Percentiles rank a stretch among this genome's conserved stretches.
Conservation (phyloP, 1,140 invertebrate genomes). For the Coptotermes formosanus region DNA sequence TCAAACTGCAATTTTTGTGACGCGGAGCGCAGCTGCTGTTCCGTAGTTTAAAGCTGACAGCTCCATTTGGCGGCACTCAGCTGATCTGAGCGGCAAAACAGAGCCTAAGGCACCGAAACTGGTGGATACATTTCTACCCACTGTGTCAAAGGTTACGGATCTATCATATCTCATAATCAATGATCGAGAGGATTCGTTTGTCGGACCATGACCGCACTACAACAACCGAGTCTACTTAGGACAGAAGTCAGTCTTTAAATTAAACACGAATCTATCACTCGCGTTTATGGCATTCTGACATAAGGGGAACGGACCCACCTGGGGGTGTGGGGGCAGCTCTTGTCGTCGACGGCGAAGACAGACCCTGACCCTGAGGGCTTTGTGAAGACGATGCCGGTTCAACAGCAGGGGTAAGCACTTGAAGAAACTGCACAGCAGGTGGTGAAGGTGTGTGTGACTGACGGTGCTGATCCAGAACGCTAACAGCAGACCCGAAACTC, state of each 20-base stretch:
- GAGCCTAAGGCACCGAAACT: not conserved
- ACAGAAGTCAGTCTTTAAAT: too few species aligned
- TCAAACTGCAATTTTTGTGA: not conserved
- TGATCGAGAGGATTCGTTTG: too few species aligned
- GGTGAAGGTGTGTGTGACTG: not conserved
- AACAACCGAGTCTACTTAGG: not conserved
- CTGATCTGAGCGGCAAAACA: not conserved
- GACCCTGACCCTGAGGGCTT: not conserved
- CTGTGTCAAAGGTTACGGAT: not conserved
- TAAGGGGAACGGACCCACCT: not conserved
- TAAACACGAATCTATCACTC: too few species aligned
- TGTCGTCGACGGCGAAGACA: constrained; percentile 6
- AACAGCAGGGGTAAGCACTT: not conserved
- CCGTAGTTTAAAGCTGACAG: not conserved
- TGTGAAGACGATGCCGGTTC: not conserved
- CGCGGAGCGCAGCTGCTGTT: not conserved
- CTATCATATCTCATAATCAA: too few species aligned
- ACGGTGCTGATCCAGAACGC: not conserved
- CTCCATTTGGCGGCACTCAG: not conserved
- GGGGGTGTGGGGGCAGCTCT: not conserved
- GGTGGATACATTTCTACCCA: not conserved
- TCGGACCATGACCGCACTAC: not conserved
- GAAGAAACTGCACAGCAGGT: not conserved
- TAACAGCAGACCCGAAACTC: not conserved
- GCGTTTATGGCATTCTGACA: not conserved